Evolutionary conservation across 2,888 invertebrate species (phyloP), one percentile per base, ranked within the genome.

Genomic region (Plebejus melissa): DNA sequence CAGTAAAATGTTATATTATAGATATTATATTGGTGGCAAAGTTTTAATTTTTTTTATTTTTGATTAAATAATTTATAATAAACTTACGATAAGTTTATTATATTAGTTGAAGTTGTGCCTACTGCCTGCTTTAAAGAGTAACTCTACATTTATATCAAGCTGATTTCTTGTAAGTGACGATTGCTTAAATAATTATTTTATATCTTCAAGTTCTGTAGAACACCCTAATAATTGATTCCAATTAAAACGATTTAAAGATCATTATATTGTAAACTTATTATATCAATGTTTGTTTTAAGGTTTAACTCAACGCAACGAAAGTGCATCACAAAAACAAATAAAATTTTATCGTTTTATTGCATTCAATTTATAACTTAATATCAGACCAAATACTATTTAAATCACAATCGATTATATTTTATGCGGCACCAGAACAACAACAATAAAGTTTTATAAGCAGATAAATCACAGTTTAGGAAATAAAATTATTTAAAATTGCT

Each of bases 401-500:
- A 79, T 80, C 80, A 80, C 78, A 77, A 80, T 76, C 58, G 76
- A 77, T 78, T 79, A 79, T 78, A 77, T 78, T 79, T 80, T 77
- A 79, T 76, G 75, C 74, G 70, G 75, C 78, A 74, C 65, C 76
- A 76, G 75, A 80, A 77, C 76, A 76, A 76, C 70, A 5, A 5
- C 74, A 78, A 80, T 80, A 79, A 79, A 80, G 76, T 77, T 78
- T 79, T 77, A 81, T 78, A 76, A 75, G 69, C 50, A 69, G 74
- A 77, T 80, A 80, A 80, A 82, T 80, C 80, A 80, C 78, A 78
- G 78, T 79, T 77, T 77, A 77, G 78, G 77, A 76, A 79, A 76
- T 79, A 74, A 74, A 82, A 84, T 83, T 82, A 86, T 87, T 80
- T 83, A 81, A 83, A 82, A 81, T 79, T 70, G 77, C 79, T 85